Percentiles rank a stretch among this genome's conserved stretches.
Conservation (phyloP, 2,888 invertebrate species). For the Eledona agricola region DNA sequence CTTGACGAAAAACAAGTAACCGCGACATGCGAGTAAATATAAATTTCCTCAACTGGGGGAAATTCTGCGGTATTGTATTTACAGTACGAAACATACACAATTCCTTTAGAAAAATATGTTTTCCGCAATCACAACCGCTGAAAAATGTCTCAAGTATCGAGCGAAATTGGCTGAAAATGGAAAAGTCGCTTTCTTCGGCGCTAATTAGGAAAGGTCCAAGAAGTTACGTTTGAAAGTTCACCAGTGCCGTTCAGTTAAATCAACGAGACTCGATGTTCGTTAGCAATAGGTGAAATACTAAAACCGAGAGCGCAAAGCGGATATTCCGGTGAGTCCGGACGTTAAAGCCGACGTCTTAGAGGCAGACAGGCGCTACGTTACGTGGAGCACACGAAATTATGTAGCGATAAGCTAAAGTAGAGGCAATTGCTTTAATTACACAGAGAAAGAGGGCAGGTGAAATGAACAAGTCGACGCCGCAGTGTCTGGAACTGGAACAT, state of each 20-base stretch:
- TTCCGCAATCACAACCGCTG: no score
- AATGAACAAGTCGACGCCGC: constrained; percentile 27
- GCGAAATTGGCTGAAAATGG: no score
- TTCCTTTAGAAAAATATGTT: no score
- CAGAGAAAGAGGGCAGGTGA: constrained; percentile 34
- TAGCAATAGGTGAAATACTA: constrained; percentile 20
- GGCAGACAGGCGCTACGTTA: constrained; percentile 3
- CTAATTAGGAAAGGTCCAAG: no score
- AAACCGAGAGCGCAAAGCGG: constrained; percentile 22
- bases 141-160: no score
- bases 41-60: no score
- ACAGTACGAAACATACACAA: no score
- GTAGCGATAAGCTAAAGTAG: constrained; percentile 17
- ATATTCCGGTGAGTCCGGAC: constrained; percentile 12
- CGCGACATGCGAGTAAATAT: no score
- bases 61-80: no score
- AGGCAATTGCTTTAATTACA: constrained; percentile 35
- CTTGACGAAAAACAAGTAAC: no score
- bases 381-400: constrained; percentile 19
- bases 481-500: constrained; percentile 30
- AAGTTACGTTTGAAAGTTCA: no score
- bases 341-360: constrained; percentile 16
- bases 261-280: constrained; percentile 11
- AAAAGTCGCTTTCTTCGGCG: no score
- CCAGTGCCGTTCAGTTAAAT: constrained; percentile 14